Conservation (phyloP, 1,140 invertebrate species). For the Bombus breviceps region DNA sequence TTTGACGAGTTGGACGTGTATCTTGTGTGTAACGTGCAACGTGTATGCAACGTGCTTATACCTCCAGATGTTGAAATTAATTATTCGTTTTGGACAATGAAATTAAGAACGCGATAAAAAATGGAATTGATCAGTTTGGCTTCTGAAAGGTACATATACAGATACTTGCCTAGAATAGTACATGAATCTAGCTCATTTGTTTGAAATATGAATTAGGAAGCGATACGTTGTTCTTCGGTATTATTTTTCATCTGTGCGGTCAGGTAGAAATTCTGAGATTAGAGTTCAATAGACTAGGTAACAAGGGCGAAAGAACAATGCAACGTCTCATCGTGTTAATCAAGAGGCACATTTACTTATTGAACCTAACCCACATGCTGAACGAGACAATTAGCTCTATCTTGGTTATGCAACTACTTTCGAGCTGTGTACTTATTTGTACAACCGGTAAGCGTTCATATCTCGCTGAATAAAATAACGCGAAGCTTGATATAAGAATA, state of each 20-base stretch:
- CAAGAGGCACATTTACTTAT: slow-evolving; percentile 36
- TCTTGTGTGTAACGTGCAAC: too few species aligned
- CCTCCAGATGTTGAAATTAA: neutral
- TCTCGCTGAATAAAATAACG: neutral
- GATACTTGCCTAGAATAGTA: accelerated
- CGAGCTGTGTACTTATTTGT: slow-evolving; percentile 45
- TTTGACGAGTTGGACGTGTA: too few species aligned
- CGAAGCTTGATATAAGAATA: neutral
- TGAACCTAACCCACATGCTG: slow-evolving; percentile 24
- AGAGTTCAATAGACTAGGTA: slow-evolving; percentile 2
- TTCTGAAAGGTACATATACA: too few species aligned
- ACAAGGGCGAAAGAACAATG: neutral
- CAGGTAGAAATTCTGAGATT: slow-evolving; percentile 46
- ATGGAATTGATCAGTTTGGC: too few species aligned
- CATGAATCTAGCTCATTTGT: neutral
- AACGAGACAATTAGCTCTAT: slow-evolving; percentile 29
- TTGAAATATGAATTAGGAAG: slow-evolving; percentile 24
- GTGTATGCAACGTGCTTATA: too few species aligned
- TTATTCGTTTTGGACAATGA: too few species aligned
- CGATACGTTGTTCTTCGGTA: slow-evolving; percentile 50
- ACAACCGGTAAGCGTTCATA: slow-evolving; percentile 33
- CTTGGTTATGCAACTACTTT: slow-evolving; percentile 36
- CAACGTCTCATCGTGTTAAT: neutral
- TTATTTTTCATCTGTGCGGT: slow-evolving; percentile 54
- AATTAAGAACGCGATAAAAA: neutral